Evolutionary conservation across 2,888 invertebrate genomes (phyloP), one percentile per base, ranked within the genome.

Genomic region (Netelia fuscicornis): DNA sequence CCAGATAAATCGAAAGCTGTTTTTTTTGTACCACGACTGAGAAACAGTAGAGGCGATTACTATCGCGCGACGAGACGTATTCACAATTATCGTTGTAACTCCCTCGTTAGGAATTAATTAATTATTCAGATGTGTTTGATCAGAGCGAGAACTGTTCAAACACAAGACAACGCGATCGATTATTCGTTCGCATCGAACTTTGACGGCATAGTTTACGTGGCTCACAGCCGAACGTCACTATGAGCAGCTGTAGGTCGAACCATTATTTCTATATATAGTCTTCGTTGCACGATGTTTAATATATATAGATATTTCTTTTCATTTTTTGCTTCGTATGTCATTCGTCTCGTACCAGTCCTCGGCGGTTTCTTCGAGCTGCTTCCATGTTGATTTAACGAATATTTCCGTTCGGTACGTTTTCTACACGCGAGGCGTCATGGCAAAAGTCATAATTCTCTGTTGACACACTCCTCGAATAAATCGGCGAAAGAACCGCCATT

Each of bases 71-170:
- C 60, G n/a, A 48, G 68, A 62, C 11, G 68, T 48, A 25, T 60
- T 60, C 54, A 62, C 17, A 81, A 62, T 81, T 68, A 74, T 74
- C 52, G 60, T 81, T 67, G 77, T 48, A 67, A 76, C 76, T 72
- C 72, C 64, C 54, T 77, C 76, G 67, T 62, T 67, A 58, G 44
- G 67, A 60, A 68, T 74, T 71, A 23, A 81, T 72, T 67, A 77
- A 67, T 81, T 84, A 81, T 72, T 84, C 75, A 83, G 65, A 37
- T 37, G 54, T 81, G 80, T 77, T 84, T 81, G 72, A 54, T 56
- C 80, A 30, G 42, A 48, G 80, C 48, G 68, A n/a, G 37, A 75
- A 56, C 23, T 81, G 71, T 72, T 84, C 65, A 80, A 80, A 81
- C 62, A 78, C 8, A n/a, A 52, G 60, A 52, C 17, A 42, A 23